Evolutionary conservation across 2,888 invertebrate species (phyloP), one percentile per base, ranked within the genome.

Genomic region (Phaedon cochleariae): DNA sequence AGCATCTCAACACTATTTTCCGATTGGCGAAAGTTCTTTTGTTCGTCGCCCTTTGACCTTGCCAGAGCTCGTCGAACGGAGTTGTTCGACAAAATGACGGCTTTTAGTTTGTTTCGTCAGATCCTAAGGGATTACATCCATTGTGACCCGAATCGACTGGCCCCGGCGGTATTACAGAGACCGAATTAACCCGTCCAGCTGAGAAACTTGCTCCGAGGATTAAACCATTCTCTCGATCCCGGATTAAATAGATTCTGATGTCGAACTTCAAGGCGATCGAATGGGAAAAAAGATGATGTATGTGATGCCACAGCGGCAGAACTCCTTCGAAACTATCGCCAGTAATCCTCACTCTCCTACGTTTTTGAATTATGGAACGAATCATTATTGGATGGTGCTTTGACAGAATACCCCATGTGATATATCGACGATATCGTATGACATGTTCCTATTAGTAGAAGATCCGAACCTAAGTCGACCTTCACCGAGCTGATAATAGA

Each of bases 181-280:
- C 74, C 73, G 78, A 79, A 81, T 80, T 80, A 81, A 79, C 79
- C 78, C 74, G 75, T 75, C 80, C 77, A 78, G 80, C 78, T 79
- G 77, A 77, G 77, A 78, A 80, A 80, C 79, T 81, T 80, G 78
- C 80, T 78, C 71, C 71, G 73, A 79, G 80, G 81, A 82, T 82
- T 81, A 82, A 78, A 79, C 77, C 77, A 79, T 81, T 80, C 77
- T 74, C 77, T 73, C 77, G 79, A 79, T 78, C 79, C 77, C 73
- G 80, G 80, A 81, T 81, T 80, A 80, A 78, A 78, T 76, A 76
- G 77, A 79, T 79, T 78, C 72, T 76, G 75, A 77, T 77, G 79
- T 77, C 77, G 77, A 78, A 79, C 74, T 77, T 75, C 73, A 74
- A 75, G 71, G 70, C 72, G 75, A 73, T 72, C 74, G 70, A 51